These are phyloP conservation scores for Heliconius hermathena DNA, from an alignment of 1,140 invertebrate genomes.

Conservation along the genomic window DNA sequence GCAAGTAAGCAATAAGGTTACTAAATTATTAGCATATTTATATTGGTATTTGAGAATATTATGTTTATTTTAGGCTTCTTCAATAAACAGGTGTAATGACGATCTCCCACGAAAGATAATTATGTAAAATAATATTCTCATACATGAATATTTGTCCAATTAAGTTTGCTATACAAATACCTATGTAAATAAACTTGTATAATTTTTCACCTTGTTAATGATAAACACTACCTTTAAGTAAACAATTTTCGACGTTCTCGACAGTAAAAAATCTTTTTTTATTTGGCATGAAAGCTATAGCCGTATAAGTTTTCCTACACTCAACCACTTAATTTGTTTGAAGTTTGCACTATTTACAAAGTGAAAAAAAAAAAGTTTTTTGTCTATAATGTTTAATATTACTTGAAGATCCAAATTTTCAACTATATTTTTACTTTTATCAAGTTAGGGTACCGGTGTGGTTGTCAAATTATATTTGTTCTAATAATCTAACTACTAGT, in stretches of 20 bases:
- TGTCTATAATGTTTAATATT: too few species aligned
- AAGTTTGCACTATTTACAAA: too few species aligned
- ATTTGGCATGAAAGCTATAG: too few species aligned
- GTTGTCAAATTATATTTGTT: neutral
- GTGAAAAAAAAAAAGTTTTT: too few species aligned
- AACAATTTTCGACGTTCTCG: neutral
- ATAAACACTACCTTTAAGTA: neutral
- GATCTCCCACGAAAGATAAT: neutral
- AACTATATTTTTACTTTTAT: neutral
- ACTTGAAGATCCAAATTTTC: neutral
- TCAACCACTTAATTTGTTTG: too few species aligned
- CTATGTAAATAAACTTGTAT: neutral
- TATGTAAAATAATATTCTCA: constrained; percentile 2
- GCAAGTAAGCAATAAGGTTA: neutral
- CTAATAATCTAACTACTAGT: neutral
- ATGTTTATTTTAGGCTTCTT: neutral
- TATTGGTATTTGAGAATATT: neutral
- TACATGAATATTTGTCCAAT: neutral
- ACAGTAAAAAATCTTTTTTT: too few species aligned
- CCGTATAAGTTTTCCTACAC: too few species aligned
- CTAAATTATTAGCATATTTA: neutral
- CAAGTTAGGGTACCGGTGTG: neutral
- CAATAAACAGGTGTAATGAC: too few species aligned
- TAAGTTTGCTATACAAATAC: neutral
- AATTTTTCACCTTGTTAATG: neutral